phyloP scores from a whole-genome alignment of 2,113 vertebrate species.

The Amphilophus citrinellus region DNA sequence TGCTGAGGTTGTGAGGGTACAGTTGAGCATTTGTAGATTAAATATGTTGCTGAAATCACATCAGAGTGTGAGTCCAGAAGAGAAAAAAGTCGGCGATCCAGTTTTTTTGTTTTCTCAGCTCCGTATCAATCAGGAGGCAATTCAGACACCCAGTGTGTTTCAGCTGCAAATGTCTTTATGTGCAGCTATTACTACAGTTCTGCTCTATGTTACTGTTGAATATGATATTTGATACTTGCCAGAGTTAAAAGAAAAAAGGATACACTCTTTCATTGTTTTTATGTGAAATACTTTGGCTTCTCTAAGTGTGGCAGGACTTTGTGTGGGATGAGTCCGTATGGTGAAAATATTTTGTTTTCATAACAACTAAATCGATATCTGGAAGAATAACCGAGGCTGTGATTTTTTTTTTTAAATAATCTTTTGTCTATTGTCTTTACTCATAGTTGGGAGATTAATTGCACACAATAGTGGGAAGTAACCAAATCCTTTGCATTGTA shows the following conservation, averaged over 20 bases:
- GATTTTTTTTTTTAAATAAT: neutral
- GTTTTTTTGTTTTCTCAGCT: neutral
- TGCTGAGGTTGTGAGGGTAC: neutral
- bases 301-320: neutral
- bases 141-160: neutral
- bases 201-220: neutral
- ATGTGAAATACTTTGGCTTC: neutral
- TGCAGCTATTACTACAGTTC: neutral
- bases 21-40: neutral
- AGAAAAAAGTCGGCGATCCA: neutral
- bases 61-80: neutral
- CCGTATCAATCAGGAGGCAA: neutral
- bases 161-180: neutral
- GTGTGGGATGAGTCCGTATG: constrained; percentile 6
- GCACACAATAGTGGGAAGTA: neutral
- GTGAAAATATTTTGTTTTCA: constrained; percentile 20
- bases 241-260: no score
- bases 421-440: neutral
- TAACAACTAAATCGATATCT: constrained; percentile 7
- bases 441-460: neutral
- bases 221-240: constrained; percentile 4
- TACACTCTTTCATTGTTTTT: neutral
- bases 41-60: neutral
- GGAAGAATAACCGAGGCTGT: neutral
- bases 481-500: neutral